Evolutionary conservation across 1,140 invertebrate genomes (phyloP).

Genomic region (Caenorhabditis latens): DNA sequence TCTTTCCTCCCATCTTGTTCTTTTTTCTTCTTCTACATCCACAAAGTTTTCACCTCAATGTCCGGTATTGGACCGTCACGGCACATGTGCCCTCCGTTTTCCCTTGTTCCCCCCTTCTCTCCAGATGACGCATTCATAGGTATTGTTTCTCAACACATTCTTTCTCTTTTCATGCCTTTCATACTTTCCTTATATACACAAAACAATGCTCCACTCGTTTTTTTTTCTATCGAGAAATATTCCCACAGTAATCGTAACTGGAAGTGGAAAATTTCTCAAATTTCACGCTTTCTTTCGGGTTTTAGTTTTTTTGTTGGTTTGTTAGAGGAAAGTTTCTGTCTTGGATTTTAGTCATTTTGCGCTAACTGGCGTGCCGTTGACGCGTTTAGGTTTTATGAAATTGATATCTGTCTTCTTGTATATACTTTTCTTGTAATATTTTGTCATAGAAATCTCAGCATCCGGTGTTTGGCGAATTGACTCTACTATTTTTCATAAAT

Average conservation of each 20-base stretch:
- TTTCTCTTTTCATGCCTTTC: neutral
- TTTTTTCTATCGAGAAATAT: neutral
- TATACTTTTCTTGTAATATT: no score
- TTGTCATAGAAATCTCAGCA: no score
- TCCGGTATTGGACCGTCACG: conserved; percentile 4
- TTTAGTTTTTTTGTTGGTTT: neutral
- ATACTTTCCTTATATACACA: neutral
- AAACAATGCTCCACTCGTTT: neutral
- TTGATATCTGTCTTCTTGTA: no score
- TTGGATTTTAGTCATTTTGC: neutral
- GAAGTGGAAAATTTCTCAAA: neutral
- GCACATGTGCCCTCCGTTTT: neutral
- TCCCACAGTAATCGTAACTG: neutral
- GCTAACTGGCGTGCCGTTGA: no score
- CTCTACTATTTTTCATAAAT: no score
- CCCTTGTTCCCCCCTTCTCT: neutral
- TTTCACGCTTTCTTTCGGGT: neutral
- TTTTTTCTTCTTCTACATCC: neutral
- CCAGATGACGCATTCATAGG: conserved; percentile 1
- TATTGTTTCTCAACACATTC: neutral
- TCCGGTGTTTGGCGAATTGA: no score
- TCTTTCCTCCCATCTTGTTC: neutral
- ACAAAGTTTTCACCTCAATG: neutral
- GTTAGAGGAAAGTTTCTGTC: neutral
- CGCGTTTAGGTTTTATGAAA: no score